These are phyloP conservation scores for Oceanodroma tethys DNA, from an alignment of 2,113 vertebrate species.

Conservation along the genomic window DNA sequence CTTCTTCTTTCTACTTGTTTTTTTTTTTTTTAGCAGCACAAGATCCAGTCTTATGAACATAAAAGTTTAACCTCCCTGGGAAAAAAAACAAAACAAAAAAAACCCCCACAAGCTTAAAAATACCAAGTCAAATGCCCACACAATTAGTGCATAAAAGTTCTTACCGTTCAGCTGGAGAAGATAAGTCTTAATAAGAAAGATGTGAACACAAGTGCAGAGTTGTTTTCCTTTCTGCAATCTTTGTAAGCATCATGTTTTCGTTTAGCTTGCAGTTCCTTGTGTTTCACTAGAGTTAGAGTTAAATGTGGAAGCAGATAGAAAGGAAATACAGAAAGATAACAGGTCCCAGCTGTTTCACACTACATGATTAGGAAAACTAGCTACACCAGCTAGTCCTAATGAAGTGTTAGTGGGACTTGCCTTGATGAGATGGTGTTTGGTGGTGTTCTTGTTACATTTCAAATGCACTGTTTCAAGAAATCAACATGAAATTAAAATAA, in stretches of 20 bases:
- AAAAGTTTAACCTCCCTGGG: fast-evolving
- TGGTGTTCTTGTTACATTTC: background rate
- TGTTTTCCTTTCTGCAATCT: background rate
- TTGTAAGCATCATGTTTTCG: background rate
- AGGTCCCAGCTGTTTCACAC: background rate
- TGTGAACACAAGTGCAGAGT: background rate
- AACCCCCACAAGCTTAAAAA: background rate
- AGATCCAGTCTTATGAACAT: background rate
- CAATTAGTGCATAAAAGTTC: background rate
- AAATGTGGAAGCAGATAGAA: background rate
- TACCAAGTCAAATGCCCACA: background rate
- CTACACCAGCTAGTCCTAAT: background rate
- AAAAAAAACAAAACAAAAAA: no score
- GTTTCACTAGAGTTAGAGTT: background rate
- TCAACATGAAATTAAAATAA: background rate
- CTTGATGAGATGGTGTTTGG: background rate
- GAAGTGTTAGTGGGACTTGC: background rate
- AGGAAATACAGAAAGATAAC: background rate
- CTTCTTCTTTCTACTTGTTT: background rate
- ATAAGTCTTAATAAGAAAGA: background rate
- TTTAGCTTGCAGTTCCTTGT: background rate
- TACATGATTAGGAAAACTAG: background rate
- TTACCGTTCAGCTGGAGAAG: background rate
- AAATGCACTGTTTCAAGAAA: background rate
- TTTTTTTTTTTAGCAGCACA: background rate